Conservation (phyloP, 2,888 invertebrate genomes). For the Clivina fossor region DNA sequence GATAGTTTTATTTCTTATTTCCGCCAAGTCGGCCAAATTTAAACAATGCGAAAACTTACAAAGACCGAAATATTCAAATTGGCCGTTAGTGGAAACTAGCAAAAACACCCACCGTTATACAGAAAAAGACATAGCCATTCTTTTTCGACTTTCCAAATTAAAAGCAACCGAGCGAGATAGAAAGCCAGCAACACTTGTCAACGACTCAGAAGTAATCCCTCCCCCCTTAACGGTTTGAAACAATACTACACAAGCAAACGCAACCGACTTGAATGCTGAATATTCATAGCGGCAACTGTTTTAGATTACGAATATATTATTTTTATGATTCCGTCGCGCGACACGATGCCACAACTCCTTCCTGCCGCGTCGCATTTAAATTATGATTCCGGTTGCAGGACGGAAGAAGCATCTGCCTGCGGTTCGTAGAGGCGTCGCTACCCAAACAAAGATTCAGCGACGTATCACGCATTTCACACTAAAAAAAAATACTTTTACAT, state of each 20-base stretch:
- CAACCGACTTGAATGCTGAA: conserved; percentile 22
- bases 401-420: conserved; percentile 32
- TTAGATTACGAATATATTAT: conserved; percentile 36
- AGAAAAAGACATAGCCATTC: not conserved
- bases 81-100: conserved; percentile 28
- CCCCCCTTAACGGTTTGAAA: conserved; percentile 2
- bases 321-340: conserved; percentile 36
- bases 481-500: too few relatives aligned
- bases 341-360: conserved; percentile 37
- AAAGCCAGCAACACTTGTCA: conserved; percentile 28
- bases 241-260: too few relatives aligned
- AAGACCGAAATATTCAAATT: conserved; percentile 32
- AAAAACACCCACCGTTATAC: conserved; percentile 12
- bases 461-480: too few relatives aligned
- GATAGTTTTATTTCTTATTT: too few relatives aligned
- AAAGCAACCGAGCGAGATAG: too few relatives aligned
- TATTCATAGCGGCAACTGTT: conserved; percentile 35
- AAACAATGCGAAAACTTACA: too few relatives aligned
- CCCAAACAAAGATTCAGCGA: too few relatives aligned
- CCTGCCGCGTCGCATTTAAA: conserved; percentile 36
- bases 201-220: conserved; percentile 33
- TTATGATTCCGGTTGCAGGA: conserved; percentile 32
- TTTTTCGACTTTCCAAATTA: not conserved
- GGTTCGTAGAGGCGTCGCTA: too few relatives aligned
- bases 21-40: too few relatives aligned